Evolutionary conservation across 2,888 invertebrate genomes (phyloP), one percentile per base, ranked within the genome.

Genomic region (Ditylenchus weischeri): DNA sequence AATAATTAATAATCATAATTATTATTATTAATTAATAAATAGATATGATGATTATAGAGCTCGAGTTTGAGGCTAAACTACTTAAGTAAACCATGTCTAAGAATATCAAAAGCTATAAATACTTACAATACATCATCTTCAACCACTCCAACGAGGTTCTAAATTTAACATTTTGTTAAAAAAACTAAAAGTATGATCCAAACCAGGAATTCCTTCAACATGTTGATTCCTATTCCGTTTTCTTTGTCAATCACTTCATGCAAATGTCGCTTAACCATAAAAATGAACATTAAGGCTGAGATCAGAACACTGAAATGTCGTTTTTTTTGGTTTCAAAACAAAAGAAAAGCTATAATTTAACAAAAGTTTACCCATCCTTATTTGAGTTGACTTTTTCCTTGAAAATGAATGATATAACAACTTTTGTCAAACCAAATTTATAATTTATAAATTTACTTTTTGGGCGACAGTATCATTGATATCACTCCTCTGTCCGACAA

Each of bases 191-290:
- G 6, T 50, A 19, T 50, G 21, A 50, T 50, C 29, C 29, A 29
- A 29, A 62, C 62, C 43, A 62, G 15, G n/a, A 62, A 62, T 47
- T 62, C 48, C 2, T 21, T 15, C 19, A 62, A 21, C 19, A 47
- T 38, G 11, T n/a, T 23, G 8, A 21, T 19, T 13, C 43, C 21
- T 23, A 62, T n/a, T 36, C 62, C 62, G 11, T 36, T 36, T 47
- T 62, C 62, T 36, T 62, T 47, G 10, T 38, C 62, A 23, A 62
- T 47, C 13, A 13, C 47, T 54, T 54, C 54, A 54, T 54, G 11
- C 54, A 54, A 23, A 21, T 62, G 62, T 38, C 62, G 62, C 13
- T 62, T 62, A 19, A 47, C 19, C 62, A 62, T 62, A 47, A 62
- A 62, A 29, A 62, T 62, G 47, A 36, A 36, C 62, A 62, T 62